Evolutionary conservation across 2,888 invertebrate genomes (phyloP).

Genomic region (Stenolophus ochropezus): DNA sequence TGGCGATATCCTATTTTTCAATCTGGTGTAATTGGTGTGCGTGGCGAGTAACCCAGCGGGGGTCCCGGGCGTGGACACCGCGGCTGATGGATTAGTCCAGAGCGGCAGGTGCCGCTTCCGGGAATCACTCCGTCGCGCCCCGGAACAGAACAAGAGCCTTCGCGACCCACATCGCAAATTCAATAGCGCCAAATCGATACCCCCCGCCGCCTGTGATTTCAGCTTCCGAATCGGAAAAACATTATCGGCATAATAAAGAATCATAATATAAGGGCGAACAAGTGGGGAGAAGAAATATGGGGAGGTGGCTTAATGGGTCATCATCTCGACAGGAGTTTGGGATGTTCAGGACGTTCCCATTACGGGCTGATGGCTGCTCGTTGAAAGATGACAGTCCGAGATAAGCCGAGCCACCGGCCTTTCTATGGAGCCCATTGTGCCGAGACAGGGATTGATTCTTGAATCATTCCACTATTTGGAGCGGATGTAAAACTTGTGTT

Average conservation of each 20-base stretch:
- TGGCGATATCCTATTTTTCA: too few relatives aligned
- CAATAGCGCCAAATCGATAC: conserved; percentile 41
- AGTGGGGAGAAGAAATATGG: conserved; percentile 51
- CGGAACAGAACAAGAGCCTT: conserved; percentile 29
- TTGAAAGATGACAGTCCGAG: conserved; percentile 62
- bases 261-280: conserved; percentile 43
- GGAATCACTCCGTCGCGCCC: conserved; percentile 35
- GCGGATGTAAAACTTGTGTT: conserved; percentile 49
- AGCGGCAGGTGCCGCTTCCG: conserved; percentile 43
- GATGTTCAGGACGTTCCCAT: conserved; percentile 55
- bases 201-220: conserved; percentile 31
- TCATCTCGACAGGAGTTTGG: conserved; percentile 54
- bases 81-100: conserved; percentile 30
- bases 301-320: conserved; percentile 57
- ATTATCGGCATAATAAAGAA: conserved; percentile 62
- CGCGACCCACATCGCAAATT: conserved; percentile 38
- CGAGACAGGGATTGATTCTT: conserved; percentile 63
- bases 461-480: conserved; percentile 56
- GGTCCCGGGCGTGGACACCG: too few relatives aligned
- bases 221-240: conserved; percentile 59
- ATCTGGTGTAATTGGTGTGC: too few relatives aligned
- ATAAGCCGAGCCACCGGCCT: conserved; percentile 59
- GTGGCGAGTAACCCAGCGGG: too few relatives aligned
- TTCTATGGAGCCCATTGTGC: conserved; percentile 42
- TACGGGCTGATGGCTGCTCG: conserved; percentile 47